Percentiles rank a stretch among this genome's conserved stretches.
Evolutionary conservation across 2,113 vertebrate genomes (phyloP).

Genomic region (Acanthisitta chloris): DNA sequence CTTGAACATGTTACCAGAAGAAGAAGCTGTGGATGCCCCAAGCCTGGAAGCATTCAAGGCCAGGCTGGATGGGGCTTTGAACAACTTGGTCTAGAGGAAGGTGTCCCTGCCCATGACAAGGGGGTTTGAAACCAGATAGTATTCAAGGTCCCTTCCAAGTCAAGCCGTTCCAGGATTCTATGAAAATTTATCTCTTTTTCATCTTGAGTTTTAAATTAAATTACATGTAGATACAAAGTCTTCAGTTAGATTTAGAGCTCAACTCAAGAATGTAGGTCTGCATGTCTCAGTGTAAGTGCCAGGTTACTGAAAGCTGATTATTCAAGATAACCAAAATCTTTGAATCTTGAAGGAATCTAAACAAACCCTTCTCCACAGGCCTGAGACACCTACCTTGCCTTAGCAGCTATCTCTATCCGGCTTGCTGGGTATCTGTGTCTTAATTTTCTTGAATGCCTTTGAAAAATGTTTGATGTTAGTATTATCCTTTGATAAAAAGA

Average conservation of each 20-base stretch:
- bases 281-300: neutral
- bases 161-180: neutral
- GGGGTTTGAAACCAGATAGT: neutral
- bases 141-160: neutral
- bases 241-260: neutral
- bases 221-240: neutral
- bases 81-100: neutral
- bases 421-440: neutral
- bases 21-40: neutral
- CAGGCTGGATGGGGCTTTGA: neutral
- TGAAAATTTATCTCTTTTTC: neutral
- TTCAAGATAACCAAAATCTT: neutral
- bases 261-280: neutral
- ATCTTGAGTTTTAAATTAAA: neutral
- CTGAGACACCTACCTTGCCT: neutral
- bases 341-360: neutral
- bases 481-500: neutral
- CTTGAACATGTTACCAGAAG: neutral
- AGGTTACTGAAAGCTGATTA: neutral
- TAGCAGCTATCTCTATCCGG: neutral
- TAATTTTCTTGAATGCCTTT: neutral
- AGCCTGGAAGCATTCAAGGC: neutral
- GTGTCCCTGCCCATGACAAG: neutral
- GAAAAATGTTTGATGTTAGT: neutral
- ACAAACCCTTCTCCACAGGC: neutral